phyloP scores from a whole-genome alignment of 2,888 invertebrate genomes.

The Phortica okadai region DNA sequence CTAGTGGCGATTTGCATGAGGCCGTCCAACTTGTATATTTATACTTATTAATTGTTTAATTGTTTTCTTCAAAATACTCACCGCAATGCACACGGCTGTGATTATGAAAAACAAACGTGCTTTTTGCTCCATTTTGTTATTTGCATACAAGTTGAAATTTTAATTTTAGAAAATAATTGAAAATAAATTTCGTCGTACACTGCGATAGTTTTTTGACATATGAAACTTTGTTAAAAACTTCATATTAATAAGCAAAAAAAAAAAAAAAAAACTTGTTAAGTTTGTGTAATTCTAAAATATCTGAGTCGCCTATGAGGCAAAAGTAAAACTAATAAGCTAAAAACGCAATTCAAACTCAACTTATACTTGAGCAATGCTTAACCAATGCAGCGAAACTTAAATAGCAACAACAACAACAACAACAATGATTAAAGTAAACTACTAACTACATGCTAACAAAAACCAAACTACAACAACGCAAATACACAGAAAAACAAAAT shows the following conservation, averaged over 20 bases:
- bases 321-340: conserved; percentile 46
- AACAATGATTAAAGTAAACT: conserved; percentile 48
- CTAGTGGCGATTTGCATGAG: neutral
- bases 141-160: neutral
- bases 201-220: neutral
- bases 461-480: conserved; percentile 43
- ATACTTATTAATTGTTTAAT: neutral
- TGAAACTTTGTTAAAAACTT: neutral
- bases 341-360: conserved; percentile 44
- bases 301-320: neutral
- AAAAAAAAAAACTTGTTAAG: conserved; percentile 35
- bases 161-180: conserved; percentile 54
- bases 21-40: neutral
- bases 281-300: neutral
- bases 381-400: conserved; percentile 50
- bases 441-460: conserved; percentile 38
- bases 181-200: conserved; percentile 33
- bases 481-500: conserved; percentile 39
- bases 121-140: neutral
- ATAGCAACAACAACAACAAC: conserved; percentile 32
- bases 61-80: conserved; percentile 1
- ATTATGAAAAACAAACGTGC: neutral
- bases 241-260: conserved; percentile 35
- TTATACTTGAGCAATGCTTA: conserved; percentile 48
- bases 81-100: conserved; percentile 49